phyloP scores from a whole-genome alignment of 2,888 invertebrate genomes.

The Neuroscelio doddi region DNA sequence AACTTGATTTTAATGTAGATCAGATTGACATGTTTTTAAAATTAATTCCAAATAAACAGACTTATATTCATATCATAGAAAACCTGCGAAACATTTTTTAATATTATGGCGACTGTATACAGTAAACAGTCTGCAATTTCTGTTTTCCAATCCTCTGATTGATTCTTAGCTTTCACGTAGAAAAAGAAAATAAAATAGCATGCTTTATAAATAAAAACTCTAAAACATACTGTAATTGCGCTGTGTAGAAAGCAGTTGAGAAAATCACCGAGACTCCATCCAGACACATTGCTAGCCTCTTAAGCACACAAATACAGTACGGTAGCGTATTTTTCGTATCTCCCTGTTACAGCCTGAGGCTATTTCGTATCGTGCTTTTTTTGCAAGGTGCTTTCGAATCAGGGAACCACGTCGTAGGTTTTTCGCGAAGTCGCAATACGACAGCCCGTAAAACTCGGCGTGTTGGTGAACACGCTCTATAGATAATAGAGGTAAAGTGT shows the following conservation, averaged over 20 bases:
- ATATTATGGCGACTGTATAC: too few species aligned
- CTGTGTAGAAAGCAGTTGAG: constrained; percentile 33
- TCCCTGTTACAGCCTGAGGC: constrained; percentile 20
- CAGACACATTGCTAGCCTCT: constrained; percentile 39
- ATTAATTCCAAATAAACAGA: too few species aligned
- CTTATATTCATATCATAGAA: too few species aligned
- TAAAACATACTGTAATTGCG: constrained; percentile 28
- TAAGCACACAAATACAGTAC: constrained; percentile 35
- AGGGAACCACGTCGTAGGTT: constrained; percentile 40
- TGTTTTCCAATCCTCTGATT: too few species aligned
- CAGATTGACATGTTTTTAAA: too few species aligned
- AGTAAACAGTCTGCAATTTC: too few species aligned
- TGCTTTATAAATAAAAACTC: too few species aligned
- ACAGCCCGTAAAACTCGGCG: constrained; percentile 39
- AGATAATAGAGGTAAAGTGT: constrained; percentile 35
- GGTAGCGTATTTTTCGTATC: constrained; percentile 39
- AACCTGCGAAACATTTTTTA: too few species aligned
- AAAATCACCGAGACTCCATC: constrained; percentile 43
- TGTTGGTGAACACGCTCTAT: constrained; percentile 24
- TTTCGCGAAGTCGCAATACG: constrained; percentile 41
- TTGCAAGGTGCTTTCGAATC: constrained; percentile 42
- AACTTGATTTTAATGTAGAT: too few species aligned
- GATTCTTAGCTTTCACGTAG: too few species aligned
- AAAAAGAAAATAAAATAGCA: too few species aligned
- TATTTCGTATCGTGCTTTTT: constrained; percentile 36